Base-by-base conservation (phyloP, 2,113 vertebrate genomes). In the Silurus asotus region DNA sequence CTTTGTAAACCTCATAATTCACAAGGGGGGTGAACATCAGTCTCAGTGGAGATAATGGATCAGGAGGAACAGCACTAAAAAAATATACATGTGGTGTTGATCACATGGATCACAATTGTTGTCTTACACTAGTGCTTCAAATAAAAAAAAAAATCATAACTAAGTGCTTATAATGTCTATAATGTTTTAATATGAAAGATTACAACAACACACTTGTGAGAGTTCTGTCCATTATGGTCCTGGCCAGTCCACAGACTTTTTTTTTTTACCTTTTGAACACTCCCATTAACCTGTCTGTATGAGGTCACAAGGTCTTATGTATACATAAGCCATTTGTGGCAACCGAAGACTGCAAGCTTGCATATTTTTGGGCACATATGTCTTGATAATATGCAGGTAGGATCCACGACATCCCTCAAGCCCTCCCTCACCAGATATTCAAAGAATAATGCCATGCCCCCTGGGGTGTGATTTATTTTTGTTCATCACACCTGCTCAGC, bases 401-500 rank as follows among this genome's bases (percentile, higher is more conserved):
- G 1, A 69, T 90, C 37, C 37, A 87, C 80, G 82, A 74, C 88
- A 69, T 37, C 74, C 86, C 76, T 65, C 56, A 82, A 37, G 53
- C 76, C 69, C 78, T 45, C 76, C 84, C 85, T 17, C 45, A 65
- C 81, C 64, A 87, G 64, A 80, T 49, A 82, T 48, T 48, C 55
- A 87, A 55, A 82, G 84, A 87, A 81, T 90, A 84, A 91, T 89
- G 88, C 83, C 51, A 51, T 88, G 84, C 89, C 62, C 69, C 55
- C 86, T 83, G 14, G 48, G 55, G 83, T 88, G 83, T 72, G 76
- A 88, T 91, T 90, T 90, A 90, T 92, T 92, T 91, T 59, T 91
- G 82, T 89, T 89, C 89, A 87, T 70, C n/a, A 86, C 89, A 90
- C 88, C 91, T 92, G 90, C 89, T 86, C 81, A 77, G 84, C 61